Percentiles rank a stretch among this genome's conserved stretches.
phyloP scores from a whole-genome alignment of 1,140 invertebrate species.

The Heliconius hermathena region DNA sequence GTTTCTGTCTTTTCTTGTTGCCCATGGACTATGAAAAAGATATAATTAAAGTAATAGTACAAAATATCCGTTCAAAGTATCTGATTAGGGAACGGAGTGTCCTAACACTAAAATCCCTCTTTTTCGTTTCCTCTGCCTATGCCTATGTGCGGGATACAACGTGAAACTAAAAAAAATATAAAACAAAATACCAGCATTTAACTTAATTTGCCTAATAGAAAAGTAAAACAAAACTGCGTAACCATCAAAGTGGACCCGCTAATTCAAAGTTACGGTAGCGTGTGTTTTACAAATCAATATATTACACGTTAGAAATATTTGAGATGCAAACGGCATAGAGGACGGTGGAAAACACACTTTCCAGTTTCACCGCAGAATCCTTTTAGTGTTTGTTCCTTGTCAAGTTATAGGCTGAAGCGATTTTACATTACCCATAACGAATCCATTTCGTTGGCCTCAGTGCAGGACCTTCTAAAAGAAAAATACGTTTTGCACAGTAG shows the following conservation, averaged over 20 bases:
- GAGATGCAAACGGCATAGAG: slow-evolving; percentile 51
- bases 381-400: slow-evolving; percentile 46
- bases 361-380: slow-evolving; percentile 66
- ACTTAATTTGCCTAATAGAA: neutral
- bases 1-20: no score
- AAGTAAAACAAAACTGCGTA: neutral
- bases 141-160: neutral
- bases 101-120: no score
- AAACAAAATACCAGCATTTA: neutral
- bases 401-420: slow-evolving; percentile 41
- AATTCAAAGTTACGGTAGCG: slow-evolving; percentile 25
- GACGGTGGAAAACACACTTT: slow-evolving; percentile 60
- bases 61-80: no score
- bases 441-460: neutral
- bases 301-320: slow-evolving; percentile 49
- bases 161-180: neutral
- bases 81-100: no score
- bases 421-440: neutral
- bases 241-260: slow-evolving; percentile 5
- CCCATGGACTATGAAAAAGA: no score
- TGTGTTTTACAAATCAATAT: slow-evolving; percentile 53
- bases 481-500: no score
- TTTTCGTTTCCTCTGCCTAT: no score
- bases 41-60: no score
- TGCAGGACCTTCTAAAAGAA: no score